These are phyloP conservation scores for Dynastes grantii DNA, from an alignment of 2,888 invertebrate species.

Conservation along the genomic window DNA sequence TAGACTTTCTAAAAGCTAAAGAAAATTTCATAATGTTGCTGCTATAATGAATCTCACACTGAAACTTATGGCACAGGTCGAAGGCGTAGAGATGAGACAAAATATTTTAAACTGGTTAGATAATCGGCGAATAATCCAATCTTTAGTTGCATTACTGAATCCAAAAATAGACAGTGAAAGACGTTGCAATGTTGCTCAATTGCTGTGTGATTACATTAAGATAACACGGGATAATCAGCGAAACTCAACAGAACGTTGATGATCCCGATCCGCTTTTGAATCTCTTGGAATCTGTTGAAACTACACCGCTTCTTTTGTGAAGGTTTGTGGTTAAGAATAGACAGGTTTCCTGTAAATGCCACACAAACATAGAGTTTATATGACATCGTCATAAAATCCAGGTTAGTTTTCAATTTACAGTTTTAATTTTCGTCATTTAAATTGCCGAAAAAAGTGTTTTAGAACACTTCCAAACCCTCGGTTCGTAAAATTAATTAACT, in stretches of 20 bases:
- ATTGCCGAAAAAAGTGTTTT: too few species aligned
- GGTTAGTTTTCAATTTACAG: too few species aligned
- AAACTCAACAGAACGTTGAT: conserved; percentile 74
- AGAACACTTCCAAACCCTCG: too few species aligned
- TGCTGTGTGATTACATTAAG: conserved; percentile 89
- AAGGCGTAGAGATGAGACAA: conserved; percentile 81
- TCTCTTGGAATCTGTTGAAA: conserved; percentile 80
- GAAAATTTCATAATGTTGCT: conserved; percentile 90
- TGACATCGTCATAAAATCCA: too few species aligned
- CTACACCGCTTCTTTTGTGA: conserved; percentile 77
- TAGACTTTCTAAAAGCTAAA: conserved; percentile 92
- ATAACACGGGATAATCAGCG: conserved; percentile 76
- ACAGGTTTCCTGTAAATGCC: too few species aligned
- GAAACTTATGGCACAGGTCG: conserved; percentile 88
- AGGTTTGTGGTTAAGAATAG: too few species aligned
- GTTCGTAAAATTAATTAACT: too few species aligned
- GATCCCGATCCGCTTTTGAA: conserved; percentile 83
- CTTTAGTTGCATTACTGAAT: conserved; percentile 79
- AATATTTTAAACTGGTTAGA: conserved; percentile 88
- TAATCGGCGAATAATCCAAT: conserved; percentile 89
- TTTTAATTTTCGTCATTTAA: too few species aligned
- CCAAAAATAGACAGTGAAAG: conserved; percentile 81
- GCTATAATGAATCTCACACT: conserved; percentile 93
- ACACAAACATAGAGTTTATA: too few species aligned
- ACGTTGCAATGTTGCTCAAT: conserved; percentile 90